Evolutionary conservation across 2,888 invertebrate species (phyloP), one percentile per base, ranked within the genome.

Genomic region (Caenorhabditis zanzibari): DNA sequence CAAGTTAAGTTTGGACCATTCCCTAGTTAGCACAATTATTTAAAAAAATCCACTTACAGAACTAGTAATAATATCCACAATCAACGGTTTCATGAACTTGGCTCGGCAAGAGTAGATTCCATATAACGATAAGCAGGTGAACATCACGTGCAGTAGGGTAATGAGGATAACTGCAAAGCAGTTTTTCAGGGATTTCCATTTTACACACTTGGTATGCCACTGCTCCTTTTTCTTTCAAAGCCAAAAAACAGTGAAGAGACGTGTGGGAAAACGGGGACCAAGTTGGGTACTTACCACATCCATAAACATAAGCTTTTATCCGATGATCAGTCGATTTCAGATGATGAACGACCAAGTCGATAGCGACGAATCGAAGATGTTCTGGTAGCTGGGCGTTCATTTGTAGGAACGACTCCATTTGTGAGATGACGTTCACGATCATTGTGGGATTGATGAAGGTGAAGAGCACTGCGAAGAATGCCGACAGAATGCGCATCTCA

Each of bases 371-470:
- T 44, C 81, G 72, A n/a, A 84, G 47, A 52, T 77, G 58, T 2
- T 76, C 73, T 0, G 84, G 84, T 38, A 84, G 61, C 69, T 81
- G 73, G n/a, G 72, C 14, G 22, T 68, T 68, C 54, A 68, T 73
- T 38, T 76, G 76, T 52, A 84, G 69, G 32, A 77, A 81, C 49
- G 77, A 71, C 69, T 84, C 84, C 58, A 81, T 47, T 81, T 84
- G 84, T 24, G 82, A 66, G 49, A 85, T 76, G 38, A 85, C 85
- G 79, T 87, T 88, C 47, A 87, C 71, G 32, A 88, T 82, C 88
- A 88, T 88, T 49, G 86, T 85, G 56, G 88, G 88, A 69, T 88
- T 88, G 80, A 88, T 88, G 81, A 88, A 88, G n/a, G 83, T 86
- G 82, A 88, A 88, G 49, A 88, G 84, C 73, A 88, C 86, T 58